These are phyloP conservation scores for Otolemur crassicaudatus DNA, from an alignment of 2,797 vertebrate genomes.

Conservation along the genomic window DNA sequence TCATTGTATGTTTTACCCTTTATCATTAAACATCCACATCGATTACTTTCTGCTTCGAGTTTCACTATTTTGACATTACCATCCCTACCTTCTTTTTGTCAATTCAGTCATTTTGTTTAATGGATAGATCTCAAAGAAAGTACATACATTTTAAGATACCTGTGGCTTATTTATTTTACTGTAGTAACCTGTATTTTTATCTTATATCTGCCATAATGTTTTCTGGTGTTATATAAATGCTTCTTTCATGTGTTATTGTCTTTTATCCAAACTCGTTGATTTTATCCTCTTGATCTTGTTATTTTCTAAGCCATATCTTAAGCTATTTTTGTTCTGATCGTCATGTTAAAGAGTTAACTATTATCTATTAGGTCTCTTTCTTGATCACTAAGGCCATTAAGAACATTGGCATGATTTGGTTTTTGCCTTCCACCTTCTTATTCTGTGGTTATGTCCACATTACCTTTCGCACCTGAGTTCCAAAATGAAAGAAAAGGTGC, in stretches of 20 bases:
- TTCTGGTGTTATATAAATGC: background rate
- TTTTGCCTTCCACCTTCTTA: background rate
- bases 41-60: background rate
- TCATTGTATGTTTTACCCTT: background rate
- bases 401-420: background rate
- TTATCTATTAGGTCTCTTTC: background rate
- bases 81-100: background rate
- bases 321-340: background rate
- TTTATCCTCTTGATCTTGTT: background rate
- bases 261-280: background rate
- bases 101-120: slow-evolving; percentile 33
- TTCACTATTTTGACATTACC: background rate
- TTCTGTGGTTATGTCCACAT: background rate
- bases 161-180: background rate
- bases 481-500: background rate
- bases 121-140: background rate
- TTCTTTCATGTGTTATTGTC: background rate
- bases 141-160: background rate
- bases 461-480: background rate
- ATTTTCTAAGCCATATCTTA: background rate
- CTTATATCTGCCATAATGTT: background rate
- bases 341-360: background rate
- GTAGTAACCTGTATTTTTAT: background rate
- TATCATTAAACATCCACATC: background rate
- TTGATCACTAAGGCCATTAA: background rate